phyloP scores from a whole-genome alignment of 2,113 vertebrate genomes.

The Trematocara marginatum region DNA sequence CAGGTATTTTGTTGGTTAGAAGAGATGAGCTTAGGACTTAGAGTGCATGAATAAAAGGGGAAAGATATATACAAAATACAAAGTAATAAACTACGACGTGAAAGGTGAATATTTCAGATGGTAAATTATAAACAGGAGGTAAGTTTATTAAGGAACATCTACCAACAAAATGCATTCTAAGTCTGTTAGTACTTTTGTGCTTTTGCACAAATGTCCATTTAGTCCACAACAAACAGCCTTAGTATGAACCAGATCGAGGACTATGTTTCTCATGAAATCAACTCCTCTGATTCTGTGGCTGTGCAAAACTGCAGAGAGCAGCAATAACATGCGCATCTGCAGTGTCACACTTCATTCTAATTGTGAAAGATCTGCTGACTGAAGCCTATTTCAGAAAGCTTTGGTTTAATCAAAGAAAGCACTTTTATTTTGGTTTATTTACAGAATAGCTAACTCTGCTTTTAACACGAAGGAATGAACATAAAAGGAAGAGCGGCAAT shows the following conservation, averaged over 20 bases:
- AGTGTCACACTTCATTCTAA: conserved; percentile 36
- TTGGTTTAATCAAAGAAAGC: background rate
- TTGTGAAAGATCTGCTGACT: conserved; percentile 45
- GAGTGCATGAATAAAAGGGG: background rate
- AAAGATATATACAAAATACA: background rate
- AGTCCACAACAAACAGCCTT: background rate
- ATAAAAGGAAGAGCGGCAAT: background rate
- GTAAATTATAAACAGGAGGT: background rate
- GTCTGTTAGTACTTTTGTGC: background rate
- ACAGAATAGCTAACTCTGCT: background rate
- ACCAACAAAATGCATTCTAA: background rate
- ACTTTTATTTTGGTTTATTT: background rate
- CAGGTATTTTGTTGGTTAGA: background rate
- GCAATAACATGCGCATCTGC: conserved; percentile 16
- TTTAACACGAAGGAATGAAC: background rate
- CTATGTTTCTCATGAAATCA: background rate
- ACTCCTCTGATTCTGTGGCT: conserved; percentile 22
- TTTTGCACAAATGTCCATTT: background rate
- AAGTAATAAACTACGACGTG: background rate
- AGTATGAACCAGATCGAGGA: background rate
- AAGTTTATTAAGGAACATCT: background rate
- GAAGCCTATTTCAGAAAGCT: background rate
- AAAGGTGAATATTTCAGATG: background rate
- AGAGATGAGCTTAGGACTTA: background rate
- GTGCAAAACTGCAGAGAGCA: conserved; percentile 11